Evolutionary conservation across 2,113 vertebrate species (phyloP).

Genomic region (Trematomus loennbergii): DNA sequence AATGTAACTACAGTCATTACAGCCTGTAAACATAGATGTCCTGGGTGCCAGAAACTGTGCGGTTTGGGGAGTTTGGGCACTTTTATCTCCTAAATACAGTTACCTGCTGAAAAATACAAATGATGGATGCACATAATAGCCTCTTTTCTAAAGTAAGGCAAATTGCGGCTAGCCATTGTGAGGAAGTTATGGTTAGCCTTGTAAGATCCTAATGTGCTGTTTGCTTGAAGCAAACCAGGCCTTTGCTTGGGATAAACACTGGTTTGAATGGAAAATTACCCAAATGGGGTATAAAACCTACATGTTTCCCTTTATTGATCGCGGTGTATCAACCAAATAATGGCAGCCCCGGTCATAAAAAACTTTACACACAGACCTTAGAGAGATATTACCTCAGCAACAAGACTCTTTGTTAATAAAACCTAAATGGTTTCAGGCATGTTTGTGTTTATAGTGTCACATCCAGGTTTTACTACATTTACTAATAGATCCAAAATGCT

Average conservation of each 20-base stretch:
- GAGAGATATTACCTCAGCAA: conserved; percentile 33
- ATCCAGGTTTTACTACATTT: conserved; percentile 59
- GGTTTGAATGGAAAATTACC: conserved; percentile 46
- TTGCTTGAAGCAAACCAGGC: conserved; percentile 46
- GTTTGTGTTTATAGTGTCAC: conserved; percentile 78
- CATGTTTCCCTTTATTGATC: conserved; percentile 44
- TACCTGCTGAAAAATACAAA: conserved; percentile 16
- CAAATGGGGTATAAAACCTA: conserved; percentile 30
- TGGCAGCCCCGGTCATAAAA: conserved; percentile 34
- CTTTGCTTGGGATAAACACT: conserved; percentile 38
- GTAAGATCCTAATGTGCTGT: conserved; percentile 24
- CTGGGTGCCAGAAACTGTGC: not conserved
- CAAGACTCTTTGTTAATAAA: conserved; percentile 43
- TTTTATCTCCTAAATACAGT: conserved; percentile 22
- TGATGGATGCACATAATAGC: not conserved
- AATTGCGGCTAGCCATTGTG: conserved; percentile 13
- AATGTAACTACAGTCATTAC: conserved; percentile 18
- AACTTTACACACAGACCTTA: conserved; percentile 29
- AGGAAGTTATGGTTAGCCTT: conserved; percentile 17
- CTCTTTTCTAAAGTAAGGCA: conserved; percentile 25
- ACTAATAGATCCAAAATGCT: conserved; percentile 61
- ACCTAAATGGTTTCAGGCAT: conserved; percentile 41
- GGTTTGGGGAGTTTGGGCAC: conserved; percentile 6
- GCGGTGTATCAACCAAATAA: conserved; percentile 29
- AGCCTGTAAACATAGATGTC: conserved; percentile 30